phyloP scores from a whole-genome alignment of 1,140 invertebrate genomes.

The Samia ricini region DNA sequence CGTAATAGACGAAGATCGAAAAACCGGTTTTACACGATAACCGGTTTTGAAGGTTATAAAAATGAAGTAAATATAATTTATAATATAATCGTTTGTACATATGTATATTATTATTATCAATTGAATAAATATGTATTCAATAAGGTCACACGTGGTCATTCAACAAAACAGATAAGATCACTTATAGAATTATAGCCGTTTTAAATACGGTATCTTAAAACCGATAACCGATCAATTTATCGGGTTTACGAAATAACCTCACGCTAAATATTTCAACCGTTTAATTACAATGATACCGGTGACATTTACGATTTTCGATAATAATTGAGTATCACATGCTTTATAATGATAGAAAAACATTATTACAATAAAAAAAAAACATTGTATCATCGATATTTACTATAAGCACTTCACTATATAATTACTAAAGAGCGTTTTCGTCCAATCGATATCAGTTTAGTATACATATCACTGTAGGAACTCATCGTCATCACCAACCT shows the following conservation, averaged over 20 bases:
- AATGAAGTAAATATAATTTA: no score
- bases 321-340: not conserved
- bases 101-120: no score
- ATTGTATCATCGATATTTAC: not conserved
- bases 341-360: not conserved
- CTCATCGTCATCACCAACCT: constrained; percentile 89
- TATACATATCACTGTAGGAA: constrained; percentile 57
- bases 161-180: not conserved
- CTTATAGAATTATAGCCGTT: no score
- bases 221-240: not conserved
- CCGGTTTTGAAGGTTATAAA: no score
- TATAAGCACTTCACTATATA: not conserved
- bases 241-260: not conserved
- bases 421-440: not conserved
- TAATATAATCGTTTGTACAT: no score
- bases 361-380: not conserved
- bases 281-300: not conserved
- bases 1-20: no score
- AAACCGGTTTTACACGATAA: no score
- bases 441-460: not conserved
- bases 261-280: not conserved
- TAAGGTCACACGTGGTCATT: not conserved
- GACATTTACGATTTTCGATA: not conserved
- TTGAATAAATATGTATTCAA: not conserved
- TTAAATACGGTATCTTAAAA: no score